Evolutionary conservation across 2,113 vertebrate species (phyloP).

Genomic region (Podilymbus podiceps): DNA sequence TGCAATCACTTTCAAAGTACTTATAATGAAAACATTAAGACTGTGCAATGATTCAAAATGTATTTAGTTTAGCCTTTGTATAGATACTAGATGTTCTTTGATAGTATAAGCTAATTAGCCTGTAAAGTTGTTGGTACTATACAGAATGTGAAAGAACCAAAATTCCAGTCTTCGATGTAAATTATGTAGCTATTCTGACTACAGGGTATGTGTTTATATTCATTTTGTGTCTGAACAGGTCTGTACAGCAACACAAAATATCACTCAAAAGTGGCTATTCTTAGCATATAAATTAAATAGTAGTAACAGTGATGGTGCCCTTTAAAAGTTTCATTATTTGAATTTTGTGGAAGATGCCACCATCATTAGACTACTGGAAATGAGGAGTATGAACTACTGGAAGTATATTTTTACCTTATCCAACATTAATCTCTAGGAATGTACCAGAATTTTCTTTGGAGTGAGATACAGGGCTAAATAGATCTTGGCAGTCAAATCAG

Average conservation of each 20-base stretch:
- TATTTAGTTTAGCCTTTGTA: slow-evolving; percentile 32
- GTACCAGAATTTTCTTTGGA: neutral
- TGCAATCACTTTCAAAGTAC: slow-evolving; percentile 46
- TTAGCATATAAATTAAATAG: neutral
- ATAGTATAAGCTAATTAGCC: neutral
- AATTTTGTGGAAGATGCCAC: neutral
- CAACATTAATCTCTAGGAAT: neutral
- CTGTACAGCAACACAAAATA: neutral
- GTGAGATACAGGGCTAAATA: neutral
- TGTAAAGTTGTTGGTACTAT: neutral
- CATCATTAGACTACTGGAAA: neutral
- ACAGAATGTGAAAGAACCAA: slow-evolving; percentile 2
- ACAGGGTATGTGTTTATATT: neutral
- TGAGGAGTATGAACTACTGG: neutral
- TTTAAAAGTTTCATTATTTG: neutral
- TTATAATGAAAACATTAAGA: slow-evolving; percentile 61
- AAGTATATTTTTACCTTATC: neutral
- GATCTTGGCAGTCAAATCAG: neutral
- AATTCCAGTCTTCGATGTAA: slow-evolving; percentile 15
- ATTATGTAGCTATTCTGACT: slow-evolving; percentile 6
- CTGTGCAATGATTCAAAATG: slow-evolving; percentile 35
- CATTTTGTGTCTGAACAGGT: neutral
- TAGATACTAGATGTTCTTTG: slow-evolving; percentile 10
- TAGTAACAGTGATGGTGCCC: neutral
- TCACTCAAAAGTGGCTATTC: neutral